These are phyloP conservation scores for Zaprionus camerounensis DNA, from an alignment of 1,140 invertebrate genomes.

Conservation along the genomic window DNA sequence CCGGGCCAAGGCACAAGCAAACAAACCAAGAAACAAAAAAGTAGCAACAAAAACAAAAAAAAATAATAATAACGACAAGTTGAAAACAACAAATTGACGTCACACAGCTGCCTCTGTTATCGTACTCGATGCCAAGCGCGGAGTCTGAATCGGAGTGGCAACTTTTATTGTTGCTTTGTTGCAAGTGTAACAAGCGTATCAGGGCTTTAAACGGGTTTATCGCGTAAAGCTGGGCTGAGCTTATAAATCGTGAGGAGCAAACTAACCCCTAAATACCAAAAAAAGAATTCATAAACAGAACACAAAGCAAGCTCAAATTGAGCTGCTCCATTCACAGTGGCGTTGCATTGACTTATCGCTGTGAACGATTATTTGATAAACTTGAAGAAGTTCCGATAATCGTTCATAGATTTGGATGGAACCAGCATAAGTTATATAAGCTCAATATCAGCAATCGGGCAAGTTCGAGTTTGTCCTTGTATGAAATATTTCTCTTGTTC, in stretches of 20 bases:
- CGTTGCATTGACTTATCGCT: no score
- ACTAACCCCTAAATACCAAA: constrained; percentile 49
- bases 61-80: constrained; percentile 11
- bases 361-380: no score
- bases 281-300: neutral
- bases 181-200: constrained; percentile 75
- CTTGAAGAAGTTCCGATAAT: no score
- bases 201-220: constrained; percentile 70
- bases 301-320: neutral
- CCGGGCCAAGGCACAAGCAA: constrained; percentile 50
- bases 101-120: constrained; percentile 50
- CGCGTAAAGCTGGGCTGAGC: constrained; percentile 50
- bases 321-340: no score
- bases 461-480: no score
- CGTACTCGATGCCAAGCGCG: constrained; percentile 5
- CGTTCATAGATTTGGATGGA: no score
- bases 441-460: no score
- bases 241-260: constrained; percentile 37
- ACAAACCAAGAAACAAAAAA: constrained; percentile 41
- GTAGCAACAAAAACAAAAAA: neutral
- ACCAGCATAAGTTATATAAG: no score
- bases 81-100: constrained; percentile 76
- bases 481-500: neutral
- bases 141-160: constrained; percentile 14
- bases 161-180: constrained; percentile 37